phyloP scores from a whole-genome alignment of 2,113 vertebrate species.

The Spermophilus dauricus region DNA sequence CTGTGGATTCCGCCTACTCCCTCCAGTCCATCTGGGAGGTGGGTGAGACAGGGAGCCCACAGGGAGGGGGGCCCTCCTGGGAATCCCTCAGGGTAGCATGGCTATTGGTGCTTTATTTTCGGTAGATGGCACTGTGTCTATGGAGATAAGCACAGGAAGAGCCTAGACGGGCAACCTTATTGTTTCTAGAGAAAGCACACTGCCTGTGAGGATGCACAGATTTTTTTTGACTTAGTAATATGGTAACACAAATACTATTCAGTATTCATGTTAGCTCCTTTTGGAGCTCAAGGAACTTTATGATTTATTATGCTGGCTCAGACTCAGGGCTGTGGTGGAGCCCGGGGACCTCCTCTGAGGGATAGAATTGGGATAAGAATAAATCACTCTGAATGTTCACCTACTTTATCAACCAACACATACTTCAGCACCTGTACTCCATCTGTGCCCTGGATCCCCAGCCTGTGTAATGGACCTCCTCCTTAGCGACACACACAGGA shows the following conservation, averaged over 20 bases:
- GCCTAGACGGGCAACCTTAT: constrained; percentile 53
- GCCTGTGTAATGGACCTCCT: neutral
- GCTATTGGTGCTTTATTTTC: constrained; percentile 77
- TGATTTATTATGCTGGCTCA: constrained; percentile 75
- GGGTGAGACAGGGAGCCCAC: constrained; percentile 79
- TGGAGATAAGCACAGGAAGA: constrained; percentile 63
- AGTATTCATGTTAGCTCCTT: constrained; percentile 69
- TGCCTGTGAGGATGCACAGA: constrained; percentile 43
- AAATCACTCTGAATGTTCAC: constrained; percentile 67
- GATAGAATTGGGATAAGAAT: constrained; percentile 64
- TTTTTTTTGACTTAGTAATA: constrained; percentile 50
- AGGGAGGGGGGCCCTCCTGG: constrained; percentile 78
- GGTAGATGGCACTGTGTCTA: constrained; percentile 84
- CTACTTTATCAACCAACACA: constrained; percentile 50
- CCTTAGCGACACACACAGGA: neutral
- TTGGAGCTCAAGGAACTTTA: constrained; percentile 56
- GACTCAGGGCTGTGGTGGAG: neutral
- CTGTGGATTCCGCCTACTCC: constrained; percentile 83
- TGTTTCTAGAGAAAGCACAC: constrained; percentile 70
- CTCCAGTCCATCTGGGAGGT: constrained; percentile 84
- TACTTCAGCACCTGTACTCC: constrained; percentile 43
- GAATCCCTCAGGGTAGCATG: constrained; percentile 78
- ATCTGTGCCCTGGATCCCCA: neutral
- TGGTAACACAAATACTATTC: constrained; percentile 73
- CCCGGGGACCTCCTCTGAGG: constrained; percentile 46